Percentiles rank a stretch among this genome's conserved stretches.
Conservation (phyloP, 2,888 invertebrate species). For the Lumbricus terrestris region DNA sequence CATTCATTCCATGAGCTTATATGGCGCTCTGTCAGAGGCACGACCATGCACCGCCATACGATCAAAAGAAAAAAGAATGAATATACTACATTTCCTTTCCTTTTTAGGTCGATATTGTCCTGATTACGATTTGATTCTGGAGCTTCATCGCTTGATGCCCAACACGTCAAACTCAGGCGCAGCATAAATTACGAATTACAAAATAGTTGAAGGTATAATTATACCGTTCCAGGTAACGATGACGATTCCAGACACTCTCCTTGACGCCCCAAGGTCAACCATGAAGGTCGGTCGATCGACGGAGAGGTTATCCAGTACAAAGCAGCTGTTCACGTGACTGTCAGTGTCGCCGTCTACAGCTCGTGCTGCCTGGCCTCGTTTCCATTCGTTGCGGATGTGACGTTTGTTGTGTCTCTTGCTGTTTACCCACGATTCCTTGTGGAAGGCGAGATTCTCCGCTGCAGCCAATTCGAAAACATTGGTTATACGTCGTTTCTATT, state of each 20-base stretch:
- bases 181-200: too few relatives aligned
- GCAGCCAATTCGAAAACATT: constrained; percentile 37
- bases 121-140: too few relatives aligned
- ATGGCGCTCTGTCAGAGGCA: too few relatives aligned
- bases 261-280: constrained; percentile 61
- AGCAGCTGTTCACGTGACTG: constrained; percentile 58
- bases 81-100: too few relatives aligned
- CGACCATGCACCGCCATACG: too few relatives aligned
- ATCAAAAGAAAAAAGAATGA: too few relatives aligned
- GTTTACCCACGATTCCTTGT: constrained; percentile 63
- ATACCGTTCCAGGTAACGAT: constrained; percentile 62
- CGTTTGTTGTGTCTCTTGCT: constrained; percentile 60
- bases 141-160: too few relatives aligned
- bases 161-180: too few relatives aligned
- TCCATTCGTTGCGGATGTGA: constrained; percentile 53
- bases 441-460: constrained; percentile 64
- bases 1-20: too few relatives aligned
- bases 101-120: too few relatives aligned
- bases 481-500: not conserved
- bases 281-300: constrained; percentile 63
- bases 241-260: constrained; percentile 60
- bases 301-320: constrained; percentile 63
- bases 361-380: constrained; percentile 57
- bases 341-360: constrained; percentile 63
- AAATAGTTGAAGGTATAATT: too few relatives aligned